phyloP scores from a whole-genome alignment of 2,888 invertebrate genomes.

The Pandemis cinnamomeana region DNA sequence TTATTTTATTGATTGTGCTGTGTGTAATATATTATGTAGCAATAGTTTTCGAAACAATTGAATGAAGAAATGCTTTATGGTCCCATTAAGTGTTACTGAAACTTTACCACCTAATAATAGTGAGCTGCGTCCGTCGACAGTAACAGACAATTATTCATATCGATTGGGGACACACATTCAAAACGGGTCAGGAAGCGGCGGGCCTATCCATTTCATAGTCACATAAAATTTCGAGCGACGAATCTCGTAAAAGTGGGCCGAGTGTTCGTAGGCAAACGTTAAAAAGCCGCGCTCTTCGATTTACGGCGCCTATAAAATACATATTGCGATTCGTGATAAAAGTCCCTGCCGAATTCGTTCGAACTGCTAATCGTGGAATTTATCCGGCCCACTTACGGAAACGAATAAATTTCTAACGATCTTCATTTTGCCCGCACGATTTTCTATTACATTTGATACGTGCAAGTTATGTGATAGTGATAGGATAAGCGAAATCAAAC shows the following conservation, averaged over 20 bases:
- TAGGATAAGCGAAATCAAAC: constrained; percentile 4
- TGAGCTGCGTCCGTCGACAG: constrained; percentile 32
- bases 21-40: neutral
- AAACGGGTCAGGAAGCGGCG: constrained; percentile 60
- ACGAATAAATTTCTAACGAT: constrained; percentile 43
- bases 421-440: constrained; percentile 40
- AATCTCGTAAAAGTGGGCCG: constrained; percentile 78
- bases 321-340: constrained; percentile 82
- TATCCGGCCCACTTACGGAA: constrained; percentile 54
- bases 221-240: constrained; percentile 72
- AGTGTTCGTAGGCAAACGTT: constrained; percentile 79
- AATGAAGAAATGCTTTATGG: constrained; percentile 37
- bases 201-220: constrained; percentile 63
- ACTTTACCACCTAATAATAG: constrained; percentile 44
- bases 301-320: constrained; percentile 82
- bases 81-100: constrained; percentile 42
- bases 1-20: constrained; percentile 39
- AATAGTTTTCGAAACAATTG: constrained; percentile 39
- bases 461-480: constrained; percentile 32
- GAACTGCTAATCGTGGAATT: constrained; percentile 70
- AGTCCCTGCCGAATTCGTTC: constrained; percentile 73
- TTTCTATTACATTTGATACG: constrained; percentile 40
- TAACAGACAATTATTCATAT: constrained; percentile 64
- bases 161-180: constrained; percentile 59
- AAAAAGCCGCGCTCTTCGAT: constrained; percentile 80